These are phyloP conservation scores for Gonatopus flavifemur DNA, from an alignment of 1,140 invertebrate genomes.

Conservation along the genomic window DNA sequence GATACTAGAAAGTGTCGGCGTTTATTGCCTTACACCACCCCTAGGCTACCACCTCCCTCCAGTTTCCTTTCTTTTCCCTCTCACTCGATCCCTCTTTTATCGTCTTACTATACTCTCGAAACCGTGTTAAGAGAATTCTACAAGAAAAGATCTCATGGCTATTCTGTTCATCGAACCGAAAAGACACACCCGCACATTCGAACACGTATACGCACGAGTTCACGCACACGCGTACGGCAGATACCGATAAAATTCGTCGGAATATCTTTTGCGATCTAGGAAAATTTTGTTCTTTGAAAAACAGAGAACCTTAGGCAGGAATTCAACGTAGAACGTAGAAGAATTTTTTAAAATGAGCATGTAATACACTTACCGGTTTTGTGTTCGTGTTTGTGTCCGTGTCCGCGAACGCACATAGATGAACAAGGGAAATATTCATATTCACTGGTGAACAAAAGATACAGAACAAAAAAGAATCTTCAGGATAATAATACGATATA, in stretches of 20 bases:
- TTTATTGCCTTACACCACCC: constrained; percentile 32
- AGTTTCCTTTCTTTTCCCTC: constrained; percentile 8
- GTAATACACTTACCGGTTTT: no score
- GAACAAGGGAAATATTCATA: no score
- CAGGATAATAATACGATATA: no score
- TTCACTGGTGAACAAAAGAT: no score
- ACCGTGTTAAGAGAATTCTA: constrained; percentile 25
- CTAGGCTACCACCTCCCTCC: constrained; percentile 2
- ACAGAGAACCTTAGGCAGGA: background rate
- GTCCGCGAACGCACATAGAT: no score
- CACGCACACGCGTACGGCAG: no score
- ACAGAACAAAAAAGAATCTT: no score
- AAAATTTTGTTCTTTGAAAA: constrained; percentile 11
- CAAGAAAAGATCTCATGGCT: constrained; percentile 19
- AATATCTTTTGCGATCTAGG: constrained; percentile 28
- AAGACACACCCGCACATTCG: no score
- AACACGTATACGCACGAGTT: no score
- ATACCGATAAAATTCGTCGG: constrained; percentile 15
- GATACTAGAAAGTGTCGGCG: constrained; percentile 26
- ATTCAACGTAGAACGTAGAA: no score
- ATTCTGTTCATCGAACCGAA: constrained; percentile 19
- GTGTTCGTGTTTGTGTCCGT: no score
- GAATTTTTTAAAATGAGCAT: no score
- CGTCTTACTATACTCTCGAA: constrained; percentile 4
- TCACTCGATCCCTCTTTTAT: background rate